These are phyloP conservation scores for Rugalucina vietnamica DNA, from an alignment of 2,888 invertebrate genomes.

Conservation along the genomic window DNA sequence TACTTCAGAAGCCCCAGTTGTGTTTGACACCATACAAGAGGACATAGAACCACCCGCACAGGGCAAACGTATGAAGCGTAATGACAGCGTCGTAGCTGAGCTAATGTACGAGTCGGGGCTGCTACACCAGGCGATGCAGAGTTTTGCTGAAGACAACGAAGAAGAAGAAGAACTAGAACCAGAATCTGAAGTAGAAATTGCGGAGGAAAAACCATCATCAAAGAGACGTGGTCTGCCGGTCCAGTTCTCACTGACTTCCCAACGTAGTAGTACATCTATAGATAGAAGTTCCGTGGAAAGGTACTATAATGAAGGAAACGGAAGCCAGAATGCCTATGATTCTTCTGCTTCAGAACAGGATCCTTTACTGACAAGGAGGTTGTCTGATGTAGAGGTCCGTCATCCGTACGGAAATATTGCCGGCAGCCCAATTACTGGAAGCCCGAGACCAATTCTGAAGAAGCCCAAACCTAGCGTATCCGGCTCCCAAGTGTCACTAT, in stretches of 20 bases:
- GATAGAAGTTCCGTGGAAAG: no score
- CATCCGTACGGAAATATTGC: not conserved
- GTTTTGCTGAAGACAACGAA: constrained; percentile 63
- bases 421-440: not conserved
- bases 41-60: constrained; percentile 18
- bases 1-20: not conserved
- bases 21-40: constrained; percentile 46
- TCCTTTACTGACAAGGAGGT: not conserved
- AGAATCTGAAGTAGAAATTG: constrained; percentile 46
- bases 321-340: not conserved
- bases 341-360: not conserved
- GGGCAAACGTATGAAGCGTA: constrained; percentile 52
- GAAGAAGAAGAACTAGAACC: constrained; percentile 42
- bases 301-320: not conserved
- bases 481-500: not conserved
- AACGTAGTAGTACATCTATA: not conserved
- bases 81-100: constrained; percentile 77
- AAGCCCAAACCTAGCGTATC: constrained; percentile 3
- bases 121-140: constrained; percentile 73
- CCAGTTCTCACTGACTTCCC: constrained; percentile 30
- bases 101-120: constrained; percentile 75
- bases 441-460: constrained; percentile 34
- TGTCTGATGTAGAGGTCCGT: not conserved
- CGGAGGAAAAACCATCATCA: constrained; percentile 15
- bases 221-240: constrained; percentile 19